A percentile compares a stretch with the other conserved stretches of the same genome.
These are phyloP conservation scores for Acanthochromis polyacanthus DNA, from an alignment of 2,113 vertebrate species.

Conservation along the genomic window DNA sequence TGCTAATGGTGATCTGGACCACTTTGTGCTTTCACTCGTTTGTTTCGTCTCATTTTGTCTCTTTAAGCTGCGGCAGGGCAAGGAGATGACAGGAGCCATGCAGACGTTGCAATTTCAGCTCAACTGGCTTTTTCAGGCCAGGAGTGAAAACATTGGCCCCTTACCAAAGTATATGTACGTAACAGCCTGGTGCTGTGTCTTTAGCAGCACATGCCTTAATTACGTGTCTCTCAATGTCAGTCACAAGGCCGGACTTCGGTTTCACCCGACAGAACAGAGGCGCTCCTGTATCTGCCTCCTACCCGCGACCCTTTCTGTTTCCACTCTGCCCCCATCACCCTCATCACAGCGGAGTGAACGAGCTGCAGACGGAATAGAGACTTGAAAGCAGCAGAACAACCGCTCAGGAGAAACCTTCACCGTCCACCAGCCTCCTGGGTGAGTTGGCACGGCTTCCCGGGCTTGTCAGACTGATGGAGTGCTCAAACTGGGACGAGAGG, in stretches of 20 bases:
- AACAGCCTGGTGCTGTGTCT: constrained; percentile 42
- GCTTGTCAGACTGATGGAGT: constrained; percentile 79
- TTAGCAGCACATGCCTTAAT: constrained; percentile 32
- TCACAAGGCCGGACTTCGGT: constrained; percentile 28
- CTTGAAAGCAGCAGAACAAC: constrained; percentile 16
- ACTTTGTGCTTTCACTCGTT: constrained; percentile 1
- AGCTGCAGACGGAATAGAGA: constrained; percentile 12
- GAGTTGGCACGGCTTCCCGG: constrained; percentile 27
- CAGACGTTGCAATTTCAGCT: constrained; percentile 35
- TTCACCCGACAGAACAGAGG: constrained; percentile 59
- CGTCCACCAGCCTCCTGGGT: constrained; percentile 25
- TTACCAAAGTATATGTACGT: constrained; percentile 22
- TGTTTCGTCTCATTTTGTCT: background rate
- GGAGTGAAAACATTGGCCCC: constrained; percentile 37
- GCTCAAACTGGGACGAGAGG: constrained; percentile 69
- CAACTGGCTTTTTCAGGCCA: constrained; percentile 20
- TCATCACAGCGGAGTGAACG: constrained; percentile 38
- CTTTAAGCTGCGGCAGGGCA: background rate
- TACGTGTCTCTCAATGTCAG: constrained; percentile 59
- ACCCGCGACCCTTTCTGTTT: background rate
- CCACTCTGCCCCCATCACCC: constrained; percentile 26
- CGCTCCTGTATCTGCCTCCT: constrained; percentile 41
- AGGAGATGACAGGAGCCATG: constrained; percentile 4
- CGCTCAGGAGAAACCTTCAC: constrained; percentile 30
- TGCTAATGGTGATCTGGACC: constrained; percentile 3